Evolutionary conservation across 2,113 vertebrate genomes (phyloP), one percentile per base, ranked within the genome.

Genomic region (Pteronura brasiliensis): DNA sequence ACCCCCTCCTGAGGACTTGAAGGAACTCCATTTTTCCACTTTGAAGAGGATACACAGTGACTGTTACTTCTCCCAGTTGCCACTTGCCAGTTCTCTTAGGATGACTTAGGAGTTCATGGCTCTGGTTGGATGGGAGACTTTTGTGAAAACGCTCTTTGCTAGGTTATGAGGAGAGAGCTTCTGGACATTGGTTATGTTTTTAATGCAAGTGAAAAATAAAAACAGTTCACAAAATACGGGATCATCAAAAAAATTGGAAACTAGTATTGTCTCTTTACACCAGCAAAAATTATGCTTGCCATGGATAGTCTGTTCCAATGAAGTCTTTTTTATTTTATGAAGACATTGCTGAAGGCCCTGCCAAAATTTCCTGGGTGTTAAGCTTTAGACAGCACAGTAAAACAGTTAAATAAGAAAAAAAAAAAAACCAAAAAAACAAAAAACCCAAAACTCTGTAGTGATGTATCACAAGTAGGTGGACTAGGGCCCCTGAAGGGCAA

Each of bases 321-420:
- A 82, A 49, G n/a, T 31, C 93, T 84, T 93, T 69, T 88, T 95
- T 93, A 86, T 86, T 79, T 93, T 39, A 94, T 36, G 90, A 55
- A 91, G 67, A 80, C 95, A 79, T 71, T 31, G 27, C 27, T 87
- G 93, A 93, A n/a, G 31, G 82, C 67, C 90, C 52, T 97, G 44
- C 71, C 69, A 93, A 92, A 92, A 91, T 76, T 59, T 34, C 31
- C 67, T 91, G 63, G 81, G 29, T 42, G 18, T 42, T 79, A 59
- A 96, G 31, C 1, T 97, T 96, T 76, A 89, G 95, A 86, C 29
- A 82, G 88, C 85, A 21, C 81, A 88, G 88, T 23, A 80, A 84
- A 87, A 25, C 79, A 89, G 81, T 81, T 84, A 23, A 59, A 88
- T 72, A 15, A 47, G 21, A 29, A 34, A 59, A 6, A 18, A 1